Percentiles rank a stretch among this genome's conserved stretches.
Evolutionary conservation across 2,113 vertebrate genomes (phyloP).

Genomic region (Caretta caretta): DNA sequence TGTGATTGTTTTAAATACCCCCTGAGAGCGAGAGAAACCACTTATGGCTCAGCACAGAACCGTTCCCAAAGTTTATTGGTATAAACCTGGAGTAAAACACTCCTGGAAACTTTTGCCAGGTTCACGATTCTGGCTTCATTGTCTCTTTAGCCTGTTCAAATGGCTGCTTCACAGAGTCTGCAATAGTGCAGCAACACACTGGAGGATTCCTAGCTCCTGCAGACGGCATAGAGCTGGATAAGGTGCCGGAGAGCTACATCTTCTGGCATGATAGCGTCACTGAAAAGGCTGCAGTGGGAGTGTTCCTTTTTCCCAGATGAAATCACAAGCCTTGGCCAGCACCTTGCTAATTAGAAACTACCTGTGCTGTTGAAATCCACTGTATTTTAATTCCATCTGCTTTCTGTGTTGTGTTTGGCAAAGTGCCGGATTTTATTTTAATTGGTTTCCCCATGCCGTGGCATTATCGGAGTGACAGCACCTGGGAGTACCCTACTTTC

Average conservation of each 20-base stretch:
- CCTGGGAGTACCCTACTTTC: background rate
- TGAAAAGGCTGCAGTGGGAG: background rate
- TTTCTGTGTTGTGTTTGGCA: rapidly evolving
- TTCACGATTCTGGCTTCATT: slow-evolving; percentile 13
- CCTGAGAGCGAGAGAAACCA: background rate
- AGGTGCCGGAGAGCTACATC: slow-evolving; percentile 68
- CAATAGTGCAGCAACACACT: slow-evolving; percentile 10
- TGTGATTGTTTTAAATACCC: slow-evolving; percentile 38
- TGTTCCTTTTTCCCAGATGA: rapidly evolving
- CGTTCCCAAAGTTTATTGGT: background rate
- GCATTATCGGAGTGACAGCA: background rate
- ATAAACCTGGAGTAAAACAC: slow-evolving; percentile 36
- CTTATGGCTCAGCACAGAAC: slow-evolving; percentile 7
- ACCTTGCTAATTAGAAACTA: background rate
- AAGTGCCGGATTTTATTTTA: rapidly evolving
- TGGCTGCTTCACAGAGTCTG: background rate
- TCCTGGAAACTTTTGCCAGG: slow-evolving; percentile 21
- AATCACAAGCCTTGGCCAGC: background rate
- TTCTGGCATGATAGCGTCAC: slow-evolving; percentile 43
- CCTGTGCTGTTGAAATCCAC: background rate
- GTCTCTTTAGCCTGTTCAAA: background rate
- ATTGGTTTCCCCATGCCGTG: background rate
- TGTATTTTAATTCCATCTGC: background rate
- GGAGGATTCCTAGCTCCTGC: background rate
- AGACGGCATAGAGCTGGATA: slow-evolving; percentile 14